Evolutionary conservation across 2,797 vertebrate genomes (phyloP).

Genomic region (Lutjanus argentimaculatus): DNA sequence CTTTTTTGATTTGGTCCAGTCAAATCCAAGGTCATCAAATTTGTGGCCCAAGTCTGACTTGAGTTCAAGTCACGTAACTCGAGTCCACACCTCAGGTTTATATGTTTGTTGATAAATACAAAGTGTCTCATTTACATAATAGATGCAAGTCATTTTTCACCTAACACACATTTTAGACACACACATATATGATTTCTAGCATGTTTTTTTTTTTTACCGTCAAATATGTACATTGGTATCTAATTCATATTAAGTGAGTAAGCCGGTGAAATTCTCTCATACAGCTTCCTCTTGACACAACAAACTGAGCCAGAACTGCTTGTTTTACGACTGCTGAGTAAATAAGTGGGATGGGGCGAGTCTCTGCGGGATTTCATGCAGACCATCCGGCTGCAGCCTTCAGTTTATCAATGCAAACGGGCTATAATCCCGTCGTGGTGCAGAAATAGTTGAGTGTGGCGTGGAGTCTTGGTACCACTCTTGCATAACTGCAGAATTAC

Average conservation of each 20-base stretch:
- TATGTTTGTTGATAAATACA: too few relatives aligned
- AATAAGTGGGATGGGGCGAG: conserved; percentile 28
- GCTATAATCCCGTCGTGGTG: conserved; percentile 26
- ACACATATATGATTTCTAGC: too few relatives aligned
- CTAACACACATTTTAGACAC: too few relatives aligned
- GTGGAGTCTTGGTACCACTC: conserved; percentile 57
- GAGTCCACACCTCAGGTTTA: too few relatives aligned
- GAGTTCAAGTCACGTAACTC: too few relatives aligned
- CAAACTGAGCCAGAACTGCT: conserved; percentile 33
- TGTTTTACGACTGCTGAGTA: conserved; percentile 32
- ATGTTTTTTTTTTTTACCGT: too few relatives aligned
- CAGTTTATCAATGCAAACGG: conserved; percentile 28
- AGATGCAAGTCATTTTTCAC: too few relatives aligned
- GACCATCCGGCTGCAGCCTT: conserved; percentile 29
- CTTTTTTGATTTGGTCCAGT: too few relatives aligned
- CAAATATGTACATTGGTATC: neutral
- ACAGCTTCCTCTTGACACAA: neutral
- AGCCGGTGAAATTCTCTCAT: neutral
- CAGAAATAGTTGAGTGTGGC: conserved; percentile 71
- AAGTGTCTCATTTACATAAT: too few relatives aligned
- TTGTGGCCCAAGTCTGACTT: too few relatives aligned
- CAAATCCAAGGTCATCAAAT: too few relatives aligned
- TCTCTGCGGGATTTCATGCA: neutral
- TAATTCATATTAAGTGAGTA: neutral
- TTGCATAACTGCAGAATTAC: conserved; percentile 74